These are phyloP conservation scores for Callipepla californica DNA, from an alignment of 2,113 vertebrate species.

Conservation along the genomic window DNA sequence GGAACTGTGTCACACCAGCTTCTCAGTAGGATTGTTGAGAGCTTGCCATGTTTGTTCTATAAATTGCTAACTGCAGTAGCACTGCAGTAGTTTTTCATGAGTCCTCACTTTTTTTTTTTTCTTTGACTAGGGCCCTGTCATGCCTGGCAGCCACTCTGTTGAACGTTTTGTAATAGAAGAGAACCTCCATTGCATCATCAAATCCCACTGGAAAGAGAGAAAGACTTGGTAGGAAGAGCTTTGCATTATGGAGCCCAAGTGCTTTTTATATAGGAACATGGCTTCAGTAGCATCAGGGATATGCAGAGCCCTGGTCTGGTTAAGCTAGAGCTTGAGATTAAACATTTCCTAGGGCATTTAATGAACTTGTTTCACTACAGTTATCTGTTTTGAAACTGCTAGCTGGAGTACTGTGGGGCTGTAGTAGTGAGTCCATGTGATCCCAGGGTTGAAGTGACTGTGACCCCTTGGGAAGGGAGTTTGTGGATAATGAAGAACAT, in stretches of 20 bases:
- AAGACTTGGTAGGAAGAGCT: slow-evolving; percentile 89
- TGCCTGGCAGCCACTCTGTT: slow-evolving; percentile 97
- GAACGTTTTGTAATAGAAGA: slow-evolving; percentile 98
- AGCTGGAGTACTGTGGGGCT: not conserved
- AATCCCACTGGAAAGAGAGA: slow-evolving; percentile 96
- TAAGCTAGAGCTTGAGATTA: not conserved
- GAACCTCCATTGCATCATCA: slow-evolving; percentile 96
- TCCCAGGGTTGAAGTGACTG: not conserved
- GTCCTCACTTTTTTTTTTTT: not conserved
- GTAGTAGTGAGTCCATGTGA: not conserved
- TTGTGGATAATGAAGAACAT: not conserved
- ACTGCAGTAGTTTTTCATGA: not conserved
- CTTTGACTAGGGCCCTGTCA: slow-evolving; percentile 90
- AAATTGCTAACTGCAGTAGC: not conserved
- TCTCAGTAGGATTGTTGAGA: not conserved
- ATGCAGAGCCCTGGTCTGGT: not conserved
- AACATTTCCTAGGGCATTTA: not conserved
- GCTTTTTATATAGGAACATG: not conserved
- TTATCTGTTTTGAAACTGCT: not conserved
- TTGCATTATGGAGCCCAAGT: fast-evolving
- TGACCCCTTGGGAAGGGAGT: not conserved
- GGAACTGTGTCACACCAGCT: not conserved
- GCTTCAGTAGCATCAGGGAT: not conserved
- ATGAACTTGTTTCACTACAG: not conserved
- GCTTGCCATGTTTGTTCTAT: not conserved